Conservation (phyloP, 2,888 invertebrate genomes). For the Parelbella ahira region DNA sequence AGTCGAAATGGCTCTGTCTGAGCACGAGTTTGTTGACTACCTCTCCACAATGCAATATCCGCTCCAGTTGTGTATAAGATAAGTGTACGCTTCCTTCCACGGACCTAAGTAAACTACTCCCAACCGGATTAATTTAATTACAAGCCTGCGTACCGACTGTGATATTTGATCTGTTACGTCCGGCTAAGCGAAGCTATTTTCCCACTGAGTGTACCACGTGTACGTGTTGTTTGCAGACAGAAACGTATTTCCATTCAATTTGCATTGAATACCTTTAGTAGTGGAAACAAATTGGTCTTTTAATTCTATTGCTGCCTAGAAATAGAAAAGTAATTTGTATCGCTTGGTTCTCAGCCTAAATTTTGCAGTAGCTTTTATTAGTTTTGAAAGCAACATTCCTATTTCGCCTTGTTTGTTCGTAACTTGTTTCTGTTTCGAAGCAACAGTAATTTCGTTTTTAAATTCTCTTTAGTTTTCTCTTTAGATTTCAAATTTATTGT, state of each 20-base stretch:
- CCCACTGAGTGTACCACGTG: neutral
- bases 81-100: conserved; percentile 47
- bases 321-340: too few species aligned
- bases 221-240: conserved; percentile 7
- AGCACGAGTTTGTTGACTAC: conserved; percentile 11
- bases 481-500: too few species aligned
- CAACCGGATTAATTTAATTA: conserved; percentile 68
- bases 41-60: conserved; percentile 72
- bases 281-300: too few species aligned
- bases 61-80: conserved; percentile 63
- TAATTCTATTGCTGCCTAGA: too few species aligned
- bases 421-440: too few species aligned
- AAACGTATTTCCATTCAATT: neutral
- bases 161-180: conserved; percentile 19
- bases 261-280: neutral
- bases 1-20: conserved; percentile 49
- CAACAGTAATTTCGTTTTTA: too few species aligned
- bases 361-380: too few species aligned
- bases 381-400: too few species aligned
- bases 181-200: conserved; percentile 1
- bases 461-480: too few species aligned
- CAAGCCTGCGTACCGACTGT: conserved; percentile 27
- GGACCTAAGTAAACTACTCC: conserved; percentile 68
- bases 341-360: too few species aligned
- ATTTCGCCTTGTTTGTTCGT: too few species aligned